Evolutionary conservation across 2,113 vertebrate genomes (phyloP), one percentile per base, ranked within the genome.

Genomic region (Podarcis muralis): DNA sequence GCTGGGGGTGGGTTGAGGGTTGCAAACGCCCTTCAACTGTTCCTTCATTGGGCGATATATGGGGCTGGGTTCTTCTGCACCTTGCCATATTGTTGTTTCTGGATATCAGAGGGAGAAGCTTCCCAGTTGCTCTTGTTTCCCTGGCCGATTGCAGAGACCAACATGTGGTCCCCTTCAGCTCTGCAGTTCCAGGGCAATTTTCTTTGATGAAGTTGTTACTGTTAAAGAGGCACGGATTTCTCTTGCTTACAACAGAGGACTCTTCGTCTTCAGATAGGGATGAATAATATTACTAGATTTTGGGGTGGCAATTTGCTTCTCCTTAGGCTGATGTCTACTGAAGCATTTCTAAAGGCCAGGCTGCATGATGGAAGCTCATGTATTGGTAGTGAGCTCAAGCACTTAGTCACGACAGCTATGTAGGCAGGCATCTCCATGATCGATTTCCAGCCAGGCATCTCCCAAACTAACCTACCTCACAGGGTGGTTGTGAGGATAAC

Each of bases 301-400:
- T 32, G 5, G 82, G 30, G 6, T 88, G 87, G 20, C 69, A 83
- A 86, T 83, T 93, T 48, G 20, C 23, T 84, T 89, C 22, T 6
- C 35, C 87, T 87, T 4, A 2, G 1, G 87, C n/a, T 89, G 25
- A 35, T 53, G 53, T 35, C 5, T 0, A 0, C 13, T 20, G 84
- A 75, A 88, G 85, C 35, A 77, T 93, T 30, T 85, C 68, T 62
- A 74, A 71, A 71, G 30, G 27, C 40, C 86, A 92, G 88, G 0
- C 75, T 85, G 59, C 15, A 20, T 62, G 18, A 4, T 62, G 18
- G 59, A 62, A 18, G 59, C 3, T 62, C 59, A 15, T 62, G 18
- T 62, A 18, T 62, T 0, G 18, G 18, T 62, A 62, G 59, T 62
- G 16, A 62, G 18, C 1, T 62, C 16, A 62, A 18, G 59, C 57